Percentiles rank a stretch among this genome's conserved stretches.
These are phyloP conservation scores for Clivina fossor DNA, from an alignment of 2,888 invertebrate species.

Conservation along the genomic window DNA sequence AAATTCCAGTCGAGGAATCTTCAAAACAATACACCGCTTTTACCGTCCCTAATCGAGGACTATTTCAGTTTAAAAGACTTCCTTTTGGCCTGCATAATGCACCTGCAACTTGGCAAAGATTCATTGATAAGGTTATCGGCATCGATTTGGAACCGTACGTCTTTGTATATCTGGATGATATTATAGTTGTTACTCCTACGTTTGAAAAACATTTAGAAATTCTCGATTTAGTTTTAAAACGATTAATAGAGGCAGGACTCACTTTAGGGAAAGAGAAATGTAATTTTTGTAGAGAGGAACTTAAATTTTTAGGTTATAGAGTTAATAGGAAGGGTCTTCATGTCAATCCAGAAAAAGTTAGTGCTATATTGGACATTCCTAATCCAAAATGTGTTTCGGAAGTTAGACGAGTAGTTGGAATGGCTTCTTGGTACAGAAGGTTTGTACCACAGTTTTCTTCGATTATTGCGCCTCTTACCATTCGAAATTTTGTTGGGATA, in stretches of 20 bases:
- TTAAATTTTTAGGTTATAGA: conserved; percentile 43
- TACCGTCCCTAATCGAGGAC: conserved; percentile 37
- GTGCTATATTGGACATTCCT: conserved; percentile 29
- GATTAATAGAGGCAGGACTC: neutral
- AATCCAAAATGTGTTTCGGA: conserved; percentile 13
- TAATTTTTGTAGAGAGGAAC: conserved; percentile 25
- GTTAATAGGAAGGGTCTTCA: conserved; percentile 38
- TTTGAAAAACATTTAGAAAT: conserved; percentile 29
- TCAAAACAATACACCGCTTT: conserved; percentile 42
- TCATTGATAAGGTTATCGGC: conserved; percentile 23
- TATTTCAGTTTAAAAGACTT: conserved; percentile 19
- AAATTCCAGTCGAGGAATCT: conserved; percentile 36
- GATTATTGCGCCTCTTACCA: conserved; percentile 2
- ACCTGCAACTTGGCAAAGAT: conserved; percentile 23
- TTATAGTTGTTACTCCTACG: conserved; percentile 21
- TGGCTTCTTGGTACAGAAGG: conserved; percentile 26
- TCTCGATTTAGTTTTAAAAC: conserved; percentile 3
- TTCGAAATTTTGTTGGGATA: neutral
- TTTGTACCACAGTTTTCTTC: conserved; percentile 9
- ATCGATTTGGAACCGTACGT: conserved; percentile 26
- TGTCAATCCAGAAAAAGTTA: conserved; percentile 30
- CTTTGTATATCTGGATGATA: conserved; percentile 30
- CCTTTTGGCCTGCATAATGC: conserved; percentile 26
- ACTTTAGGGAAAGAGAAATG: conserved; percentile 40
- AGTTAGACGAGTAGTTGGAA: conserved; percentile 27